Conservation (phyloP, 1,140 invertebrate genomes). For the Caenorhabditis inopinata region DNA sequence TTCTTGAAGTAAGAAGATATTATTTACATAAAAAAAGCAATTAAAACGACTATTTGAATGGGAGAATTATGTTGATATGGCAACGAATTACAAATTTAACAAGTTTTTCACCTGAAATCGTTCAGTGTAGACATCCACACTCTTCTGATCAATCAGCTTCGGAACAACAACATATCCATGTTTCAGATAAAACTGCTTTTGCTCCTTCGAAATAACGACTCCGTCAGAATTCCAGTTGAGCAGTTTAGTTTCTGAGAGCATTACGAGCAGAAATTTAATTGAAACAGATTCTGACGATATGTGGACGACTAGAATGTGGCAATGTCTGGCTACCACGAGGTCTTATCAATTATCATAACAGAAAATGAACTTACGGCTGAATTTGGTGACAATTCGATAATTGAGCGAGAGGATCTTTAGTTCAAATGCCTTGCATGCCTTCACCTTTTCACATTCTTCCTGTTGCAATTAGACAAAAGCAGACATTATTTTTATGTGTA, state of each 20-base stretch:
- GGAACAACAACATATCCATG: neutral
- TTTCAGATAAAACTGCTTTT: neutral
- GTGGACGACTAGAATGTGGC: neutral
- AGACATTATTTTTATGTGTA: no score
- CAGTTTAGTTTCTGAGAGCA: neutral
- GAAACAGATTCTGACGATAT: neutral
- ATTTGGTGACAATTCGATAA: no score
- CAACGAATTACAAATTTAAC: no score
- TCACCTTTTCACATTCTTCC: no score
- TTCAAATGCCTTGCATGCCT: no score
- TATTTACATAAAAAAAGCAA: no score
- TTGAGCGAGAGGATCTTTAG: no score
- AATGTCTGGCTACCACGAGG: neutral
- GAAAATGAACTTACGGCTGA: no score
- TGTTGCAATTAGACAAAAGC: no score
- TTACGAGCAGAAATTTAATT: neutral
- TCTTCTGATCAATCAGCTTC: neutral
- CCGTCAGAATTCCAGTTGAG: neutral
- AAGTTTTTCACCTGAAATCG: neutral
- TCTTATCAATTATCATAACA: no score
- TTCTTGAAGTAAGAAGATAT: neutral
- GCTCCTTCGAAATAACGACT: neutral
- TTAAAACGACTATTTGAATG: no score
- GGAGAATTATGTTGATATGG: no score
- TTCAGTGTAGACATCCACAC: neutral